A percentile compares a stretch with the other conserved stretches of the same genome.
These are phyloP conservation scores for Cecidostiba fungosa DNA, from an alignment of 2,888 invertebrate genomes.

Conservation along the genomic window DNA sequence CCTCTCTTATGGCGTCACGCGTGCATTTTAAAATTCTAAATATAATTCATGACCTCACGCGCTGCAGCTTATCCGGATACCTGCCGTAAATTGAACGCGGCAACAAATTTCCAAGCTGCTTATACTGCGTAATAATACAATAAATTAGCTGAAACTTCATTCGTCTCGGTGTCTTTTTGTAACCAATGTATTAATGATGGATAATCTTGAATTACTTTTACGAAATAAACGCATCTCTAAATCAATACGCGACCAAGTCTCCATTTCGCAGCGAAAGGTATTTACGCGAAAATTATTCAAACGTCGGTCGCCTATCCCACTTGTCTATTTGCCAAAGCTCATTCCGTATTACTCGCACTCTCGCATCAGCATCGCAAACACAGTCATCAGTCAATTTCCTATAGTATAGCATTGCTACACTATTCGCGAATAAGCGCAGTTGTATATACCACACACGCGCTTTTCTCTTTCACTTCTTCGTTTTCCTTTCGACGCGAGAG, in stretches of 20 bases:
- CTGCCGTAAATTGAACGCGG: neutral
- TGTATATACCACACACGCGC: neutral
- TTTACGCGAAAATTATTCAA: neutral
- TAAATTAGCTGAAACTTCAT: neutral
- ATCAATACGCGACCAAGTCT: too few species aligned
- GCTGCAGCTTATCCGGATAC: neutral
- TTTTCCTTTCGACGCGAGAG: neutral
- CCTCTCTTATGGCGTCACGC: neutral
- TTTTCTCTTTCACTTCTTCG: neutral
- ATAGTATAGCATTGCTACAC: too few species aligned
- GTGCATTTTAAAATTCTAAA: slow-evolving; percentile 2
- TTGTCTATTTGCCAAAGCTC: neutral
- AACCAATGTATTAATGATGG: neutral
- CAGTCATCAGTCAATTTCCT: neutral
- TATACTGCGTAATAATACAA: neutral
- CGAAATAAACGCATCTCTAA: too few species aligned
- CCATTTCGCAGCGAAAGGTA: neutral
- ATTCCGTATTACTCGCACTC: neutral
- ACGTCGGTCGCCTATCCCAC: neutral
- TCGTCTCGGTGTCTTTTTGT: neutral
- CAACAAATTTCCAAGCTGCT: neutral
- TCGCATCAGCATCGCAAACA: neutral
- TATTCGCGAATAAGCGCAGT: neutral
- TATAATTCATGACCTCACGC: neutral
- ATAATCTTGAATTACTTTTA: too few species aligned